Conservation (phyloP, 2,888 invertebrate species). For the Cataglyphis livida region DNA sequence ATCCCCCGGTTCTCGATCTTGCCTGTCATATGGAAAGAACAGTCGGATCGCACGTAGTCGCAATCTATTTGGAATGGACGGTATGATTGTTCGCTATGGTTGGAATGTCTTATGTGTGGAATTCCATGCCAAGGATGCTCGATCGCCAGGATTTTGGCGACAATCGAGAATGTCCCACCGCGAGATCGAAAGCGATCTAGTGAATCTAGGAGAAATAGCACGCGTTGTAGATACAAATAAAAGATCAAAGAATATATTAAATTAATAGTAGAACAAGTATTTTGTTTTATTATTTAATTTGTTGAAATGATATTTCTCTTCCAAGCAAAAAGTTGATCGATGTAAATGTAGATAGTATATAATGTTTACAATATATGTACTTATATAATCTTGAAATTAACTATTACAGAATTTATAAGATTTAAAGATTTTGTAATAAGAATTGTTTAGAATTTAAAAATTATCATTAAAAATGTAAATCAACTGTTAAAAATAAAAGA, state of each 20-base stretch:
- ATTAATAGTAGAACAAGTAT: not conserved
- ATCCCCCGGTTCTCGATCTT: slow-evolving; percentile 16
- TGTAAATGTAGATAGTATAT: not conserved
- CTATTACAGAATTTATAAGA: not conserved
- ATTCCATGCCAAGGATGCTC: slow-evolving; percentile 51
- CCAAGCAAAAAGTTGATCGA: not conserved
- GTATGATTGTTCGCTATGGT: slow-evolving; percentile 39
- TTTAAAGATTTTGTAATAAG: not conserved
- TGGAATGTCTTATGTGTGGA: slow-evolving; percentile 55
- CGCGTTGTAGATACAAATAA: not conserved
- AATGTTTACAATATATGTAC: not conserved
- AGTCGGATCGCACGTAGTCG: not conserved
- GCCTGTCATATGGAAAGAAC: slow-evolving; percentile 33
- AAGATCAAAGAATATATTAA: not conserved
- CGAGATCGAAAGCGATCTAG: slow-evolving; percentile 43
- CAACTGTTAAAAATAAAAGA: not conserved
- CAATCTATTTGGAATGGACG: slow-evolving; percentile 36
- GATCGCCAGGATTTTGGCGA: slow-evolving; percentile 45
- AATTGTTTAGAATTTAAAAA: not conserved
- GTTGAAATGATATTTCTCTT: not conserved
- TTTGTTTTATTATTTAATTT: not conserved
- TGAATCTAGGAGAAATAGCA: slow-evolving; percentile 15
- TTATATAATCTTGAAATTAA: not conserved
- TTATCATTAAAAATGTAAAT: not conserved
- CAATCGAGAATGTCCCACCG: slow-evolving; percentile 46